Evolutionary conservation across 2,113 vertebrate genomes (phyloP).

Genomic region (Charadrius vociferus): DNA sequence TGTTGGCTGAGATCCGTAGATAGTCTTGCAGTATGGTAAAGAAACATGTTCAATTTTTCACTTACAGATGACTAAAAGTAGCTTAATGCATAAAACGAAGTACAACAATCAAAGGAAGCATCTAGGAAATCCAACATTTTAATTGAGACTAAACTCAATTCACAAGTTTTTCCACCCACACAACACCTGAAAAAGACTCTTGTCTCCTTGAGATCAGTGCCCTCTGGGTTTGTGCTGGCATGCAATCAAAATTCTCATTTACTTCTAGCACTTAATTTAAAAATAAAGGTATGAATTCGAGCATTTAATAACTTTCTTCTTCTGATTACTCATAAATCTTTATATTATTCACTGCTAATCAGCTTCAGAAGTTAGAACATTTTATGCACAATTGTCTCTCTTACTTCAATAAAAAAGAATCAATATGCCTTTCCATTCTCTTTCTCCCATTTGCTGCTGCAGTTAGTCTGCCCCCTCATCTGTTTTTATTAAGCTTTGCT

Average conservation of each 20-base stretch:
- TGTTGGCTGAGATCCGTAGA: rapidly evolving
- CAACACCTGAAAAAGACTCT: neutral
- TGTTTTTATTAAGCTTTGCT: constrained; percentile 61
- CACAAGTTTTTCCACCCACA: neutral
- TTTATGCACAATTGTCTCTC: constrained; percentile 38
- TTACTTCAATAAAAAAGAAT: constrained; percentile 18
- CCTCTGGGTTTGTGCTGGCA: neutral
- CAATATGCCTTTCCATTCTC: neutral
- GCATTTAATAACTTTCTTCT: constrained; percentile 5
- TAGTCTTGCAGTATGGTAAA: neutral
- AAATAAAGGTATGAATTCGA: constrained; percentile 41
- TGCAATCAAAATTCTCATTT: constrained; percentile 38
- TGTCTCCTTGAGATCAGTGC: neutral
- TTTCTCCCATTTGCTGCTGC: constrained; percentile 18
- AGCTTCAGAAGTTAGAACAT: constrained; percentile 28
- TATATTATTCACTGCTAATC: constrained; percentile 35
- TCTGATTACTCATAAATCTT: constrained; percentile 23
- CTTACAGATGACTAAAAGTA: neutral
- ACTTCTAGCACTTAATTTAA: constrained; percentile 12
- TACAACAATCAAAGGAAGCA: neutral
- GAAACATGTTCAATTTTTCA: neutral
- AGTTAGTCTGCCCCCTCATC: constrained; percentile 30
- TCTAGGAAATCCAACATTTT: neutral
- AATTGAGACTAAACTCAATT: neutral
- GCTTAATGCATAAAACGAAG: neutral